Evolutionary conservation across 2,888 invertebrate species (phyloP), one percentile per base, ranked within the genome.

Genomic region (Ceraclea dissimilis): DNA sequence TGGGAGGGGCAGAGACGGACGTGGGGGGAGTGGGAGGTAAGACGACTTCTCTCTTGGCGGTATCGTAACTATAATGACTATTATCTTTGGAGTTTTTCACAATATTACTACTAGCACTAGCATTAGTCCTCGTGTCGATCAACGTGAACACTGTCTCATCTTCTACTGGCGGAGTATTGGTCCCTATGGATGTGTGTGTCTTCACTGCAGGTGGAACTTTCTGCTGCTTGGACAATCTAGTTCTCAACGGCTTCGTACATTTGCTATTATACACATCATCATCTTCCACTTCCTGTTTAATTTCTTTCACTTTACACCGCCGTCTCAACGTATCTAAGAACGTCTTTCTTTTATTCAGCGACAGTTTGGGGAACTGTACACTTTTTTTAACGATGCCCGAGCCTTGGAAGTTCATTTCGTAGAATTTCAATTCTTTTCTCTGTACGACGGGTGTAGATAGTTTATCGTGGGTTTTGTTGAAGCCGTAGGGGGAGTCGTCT

Each of bases 21-120:
- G 81, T 80, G 19, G 85, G 80, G 2, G 85, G 83, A 16, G 84
- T 83, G 43, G 82, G 79, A 49, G 82, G 84, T 64, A 84, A 73
- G 58, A 80, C 79, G 8, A 69, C 67, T 64, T 76, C 76, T 17
- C 67, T 69, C 64, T 76, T 78, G 39, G 68, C 65, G 10, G 49
- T 53, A 64, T 76, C 76, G 13, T 8, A 39, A 39, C 39, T 39
- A 60, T 74, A 77, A 8, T 34, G 17, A 51, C 46, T 54, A 18
- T 47, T 48, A 34, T 62, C 60, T 58, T 62, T 62, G 49, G 59
- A 59, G 16, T 16, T 39, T 13, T 16, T 39, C 39, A 13, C 5
- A 52, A 49, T 18, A 31, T 31, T 31, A 8, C 31, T 26, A 49
- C 52, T 20, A 13, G 2, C 5, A 46, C 19, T 46, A 19, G 18